Conservation (phyloP, 2,888 invertebrate species). For the Pyrgus malvae region DNA sequence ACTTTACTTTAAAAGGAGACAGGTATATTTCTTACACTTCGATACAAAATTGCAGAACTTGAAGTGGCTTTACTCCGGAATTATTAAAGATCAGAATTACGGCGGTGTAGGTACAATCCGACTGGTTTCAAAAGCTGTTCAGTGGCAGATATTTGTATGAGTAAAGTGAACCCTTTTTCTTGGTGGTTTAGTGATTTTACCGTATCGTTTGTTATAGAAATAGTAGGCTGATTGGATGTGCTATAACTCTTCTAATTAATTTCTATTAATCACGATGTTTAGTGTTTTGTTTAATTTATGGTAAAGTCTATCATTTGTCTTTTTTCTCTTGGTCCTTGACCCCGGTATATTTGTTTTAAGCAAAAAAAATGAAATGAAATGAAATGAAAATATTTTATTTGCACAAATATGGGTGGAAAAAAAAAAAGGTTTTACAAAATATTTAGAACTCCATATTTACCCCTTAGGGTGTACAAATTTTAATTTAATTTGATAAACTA, state of each 20-base stretch:
- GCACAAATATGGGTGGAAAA: too few species aligned
- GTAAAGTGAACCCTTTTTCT: slow-evolving; percentile 39
- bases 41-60: slow-evolving; percentile 69
- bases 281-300: slow-evolving; percentile 3
- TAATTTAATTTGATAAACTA: too few species aligned
- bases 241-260: slow-evolving; percentile 52
- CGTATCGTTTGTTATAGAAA: slow-evolving; percentile 51
- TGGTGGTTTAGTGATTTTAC: slow-evolving; percentile 49
- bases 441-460: too few species aligned
- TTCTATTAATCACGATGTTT: slow-evolving; percentile 41
- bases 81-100: slow-evolving; percentile 65
- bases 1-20: slow-evolving; percentile 55
- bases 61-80: slow-evolving; percentile 67
- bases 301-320: slow-evolving; percentile 6
- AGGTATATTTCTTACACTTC: slow-evolving; percentile 41
- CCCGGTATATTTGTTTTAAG: too few species aligned
- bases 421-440: too few species aligned
- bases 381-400: too few species aligned
- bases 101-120: slow-evolving; percentile 60
- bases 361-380: too few species aligned
- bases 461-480: too few species aligned
- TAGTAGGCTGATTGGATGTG: slow-evolving; percentile 55
- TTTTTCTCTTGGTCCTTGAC: too few species aligned
- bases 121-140: slow-evolving; percentile 49
- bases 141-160: slow-evolving; percentile 33